Percentiles rank a stretch among this genome's conserved stretches.
Conservation (phyloP, 2,113 vertebrate species). For the Hemiscyllium ocellatum region DNA sequence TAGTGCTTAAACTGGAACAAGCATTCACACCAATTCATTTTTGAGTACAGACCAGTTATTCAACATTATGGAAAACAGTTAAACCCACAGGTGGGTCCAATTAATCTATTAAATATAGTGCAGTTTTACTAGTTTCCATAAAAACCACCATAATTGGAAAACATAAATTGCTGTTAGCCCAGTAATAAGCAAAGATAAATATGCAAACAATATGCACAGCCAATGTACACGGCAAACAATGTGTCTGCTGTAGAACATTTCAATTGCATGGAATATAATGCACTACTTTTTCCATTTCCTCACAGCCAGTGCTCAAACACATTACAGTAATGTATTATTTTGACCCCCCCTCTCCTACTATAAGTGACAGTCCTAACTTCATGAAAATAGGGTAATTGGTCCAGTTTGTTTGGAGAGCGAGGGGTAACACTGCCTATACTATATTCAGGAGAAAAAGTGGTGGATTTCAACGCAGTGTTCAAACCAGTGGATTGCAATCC, state of each 20-base stretch:
- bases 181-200: slow-evolving; percentile 29
- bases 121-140: slow-evolving; percentile 18
- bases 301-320: background rate
- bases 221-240: background rate
- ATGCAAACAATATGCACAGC: slow-evolving; percentile 11
- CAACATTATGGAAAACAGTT: background rate
- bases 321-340: background rate
- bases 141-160: background rate
- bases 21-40: background rate
- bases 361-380: background rate
- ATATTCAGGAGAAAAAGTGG: background rate
- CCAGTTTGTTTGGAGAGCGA: background rate
- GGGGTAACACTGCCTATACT: background rate
- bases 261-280: background rate
- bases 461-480: background rate
- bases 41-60: slow-evolving; percentile 17
- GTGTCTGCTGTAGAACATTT: background rate
- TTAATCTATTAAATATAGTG: slow-evolving; percentile 9
- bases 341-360: background rate
- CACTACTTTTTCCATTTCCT: background rate
- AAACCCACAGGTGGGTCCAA: background rate
- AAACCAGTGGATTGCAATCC: background rate
- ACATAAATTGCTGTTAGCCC: slow-evolving; percentile 21
- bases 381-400: background rate
- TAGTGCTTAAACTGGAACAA: background rate